These are phyloP conservation scores for Cercopithecus petaurista DNA, from an alignment of 2,797 vertebrate genomes.

Conservation along the genomic window DNA sequence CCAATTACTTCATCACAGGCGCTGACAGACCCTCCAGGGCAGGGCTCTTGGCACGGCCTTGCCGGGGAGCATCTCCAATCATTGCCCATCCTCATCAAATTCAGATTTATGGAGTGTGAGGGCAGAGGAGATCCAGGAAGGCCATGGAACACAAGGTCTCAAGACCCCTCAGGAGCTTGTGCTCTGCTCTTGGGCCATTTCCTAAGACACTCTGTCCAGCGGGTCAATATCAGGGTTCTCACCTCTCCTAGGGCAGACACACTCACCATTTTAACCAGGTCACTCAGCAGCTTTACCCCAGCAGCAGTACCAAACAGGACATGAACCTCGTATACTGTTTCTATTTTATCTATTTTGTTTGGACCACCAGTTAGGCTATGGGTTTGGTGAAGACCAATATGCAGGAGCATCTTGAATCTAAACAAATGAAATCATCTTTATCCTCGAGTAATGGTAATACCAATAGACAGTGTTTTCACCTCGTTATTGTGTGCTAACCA, in stretches of 20 bases:
- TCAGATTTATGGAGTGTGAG: conserved; percentile 67
- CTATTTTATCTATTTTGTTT: neutral
- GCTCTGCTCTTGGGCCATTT: neutral
- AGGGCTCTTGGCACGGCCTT: neutral
- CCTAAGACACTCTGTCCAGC: conserved; percentile 2
- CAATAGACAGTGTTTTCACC: neutral
- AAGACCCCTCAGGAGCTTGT: neutral
- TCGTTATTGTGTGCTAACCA: too few relatives aligned
- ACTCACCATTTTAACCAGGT: neutral
- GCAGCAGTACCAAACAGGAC: fast-evolving
- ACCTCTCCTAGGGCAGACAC: neutral
- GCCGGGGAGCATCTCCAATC: conserved; percentile 33
- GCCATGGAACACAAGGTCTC: neutral
- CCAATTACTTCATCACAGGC: conserved; percentile 41
- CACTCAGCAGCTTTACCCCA: fast-evolving
- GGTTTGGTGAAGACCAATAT: neutral
- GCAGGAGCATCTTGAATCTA: neutral
- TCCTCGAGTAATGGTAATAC: neutral
- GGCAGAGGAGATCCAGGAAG: neutral
- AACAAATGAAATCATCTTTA: neutral
- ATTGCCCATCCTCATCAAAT: conserved; percentile 4
- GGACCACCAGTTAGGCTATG: neutral
- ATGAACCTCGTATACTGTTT: neutral
- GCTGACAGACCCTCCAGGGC: conserved; percentile 45
- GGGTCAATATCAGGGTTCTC: neutral